Evolutionary conservation across 1,140 invertebrate genomes (phyloP), one percentile per base, ranked within the genome.

Genomic region (Druon quercuslanigerum): DNA sequence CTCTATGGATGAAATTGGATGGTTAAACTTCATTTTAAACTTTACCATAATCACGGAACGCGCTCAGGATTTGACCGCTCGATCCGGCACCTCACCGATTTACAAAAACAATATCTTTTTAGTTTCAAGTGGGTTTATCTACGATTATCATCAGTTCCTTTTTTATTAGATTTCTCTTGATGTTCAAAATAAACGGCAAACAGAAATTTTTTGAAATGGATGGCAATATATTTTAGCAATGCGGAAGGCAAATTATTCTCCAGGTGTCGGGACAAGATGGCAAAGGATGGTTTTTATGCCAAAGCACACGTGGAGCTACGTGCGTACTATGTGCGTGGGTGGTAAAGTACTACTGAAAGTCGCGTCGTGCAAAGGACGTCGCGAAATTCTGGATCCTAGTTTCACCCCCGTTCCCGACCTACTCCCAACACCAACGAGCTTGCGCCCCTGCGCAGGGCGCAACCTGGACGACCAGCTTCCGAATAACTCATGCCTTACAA

Each of bases 271-370:
- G 73, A 25, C 46, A 54, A 71, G 13, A 46, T 33, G 40, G 71
- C 40, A 50, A 73, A 57, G 52, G 76, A 73, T 73, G 78, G 71
- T 51, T 51, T 72, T 75, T 40, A 74, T 33, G 71, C 73, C 77
- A 82, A 74, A 76, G 73, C 82, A 83, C 88, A 89, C 88, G 89
- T 88, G 88, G 85, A 84, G 77, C 78, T 80, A 78, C 85, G 85
- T 88, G 86, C 85, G 86, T 91, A 90, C 90, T 90, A 90, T 84
- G 83, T 88, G 89, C 89, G 89, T 90, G 87, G 89, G 89, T 85
- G 88, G 85, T 88, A 89, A 85, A 83, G 88, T 90, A 91, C 87
- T 88, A 90, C 80, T 56, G 83, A 84, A 74, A 74, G 66, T 19
- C 80, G 81, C 73, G 57, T 72, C 60, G 56, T 70, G 66, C 71